These are phyloP conservation scores for Eupristina koningsbergeri DNA, from an alignment of 1,140 invertebrate species.

Conservation along the genomic window DNA sequence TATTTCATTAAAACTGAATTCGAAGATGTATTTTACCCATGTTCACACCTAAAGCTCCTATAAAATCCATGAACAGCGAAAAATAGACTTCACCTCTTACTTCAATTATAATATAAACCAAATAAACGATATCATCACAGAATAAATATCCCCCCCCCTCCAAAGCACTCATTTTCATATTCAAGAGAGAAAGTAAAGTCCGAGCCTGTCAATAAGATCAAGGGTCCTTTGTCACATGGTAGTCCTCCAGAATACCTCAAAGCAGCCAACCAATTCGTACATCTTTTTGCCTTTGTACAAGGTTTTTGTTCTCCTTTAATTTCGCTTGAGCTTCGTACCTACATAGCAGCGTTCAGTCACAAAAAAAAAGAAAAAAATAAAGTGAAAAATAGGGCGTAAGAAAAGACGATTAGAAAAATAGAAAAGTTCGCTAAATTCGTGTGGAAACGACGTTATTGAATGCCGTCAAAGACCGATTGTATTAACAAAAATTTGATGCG, in stretches of 20 bases:
- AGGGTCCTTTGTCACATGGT: conserved; percentile 45
- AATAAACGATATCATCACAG: conserved; percentile 27
- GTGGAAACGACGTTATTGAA: background rate
- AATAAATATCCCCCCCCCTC: conserved; percentile 34
- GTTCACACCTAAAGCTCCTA: too few relatives aligned
- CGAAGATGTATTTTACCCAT: background rate
- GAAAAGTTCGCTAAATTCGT: background rate
- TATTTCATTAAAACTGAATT: background rate
- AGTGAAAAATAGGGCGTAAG: background rate
- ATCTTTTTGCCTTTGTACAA: background rate
- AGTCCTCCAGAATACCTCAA: conserved; percentile 19
- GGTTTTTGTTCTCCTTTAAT: background rate
- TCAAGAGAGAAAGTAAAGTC: conserved; percentile 1
- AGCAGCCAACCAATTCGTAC: background rate
- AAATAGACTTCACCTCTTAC: background rate
- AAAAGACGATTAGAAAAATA: background rate
- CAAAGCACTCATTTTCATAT: conserved; percentile 40
- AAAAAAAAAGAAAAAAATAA: background rate
- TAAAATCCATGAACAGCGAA: background rate
- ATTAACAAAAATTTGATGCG: background rate
- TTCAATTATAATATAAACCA: conserved; percentile 15
- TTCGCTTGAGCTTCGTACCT: background rate
- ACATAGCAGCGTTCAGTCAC: background rate
- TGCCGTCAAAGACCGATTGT: background rate
- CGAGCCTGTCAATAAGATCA: conserved; percentile 22